These are phyloP conservation scores for Theocolax elegans DNA, from an alignment of 1,140 invertebrate genomes.

Conservation along the genomic window DNA sequence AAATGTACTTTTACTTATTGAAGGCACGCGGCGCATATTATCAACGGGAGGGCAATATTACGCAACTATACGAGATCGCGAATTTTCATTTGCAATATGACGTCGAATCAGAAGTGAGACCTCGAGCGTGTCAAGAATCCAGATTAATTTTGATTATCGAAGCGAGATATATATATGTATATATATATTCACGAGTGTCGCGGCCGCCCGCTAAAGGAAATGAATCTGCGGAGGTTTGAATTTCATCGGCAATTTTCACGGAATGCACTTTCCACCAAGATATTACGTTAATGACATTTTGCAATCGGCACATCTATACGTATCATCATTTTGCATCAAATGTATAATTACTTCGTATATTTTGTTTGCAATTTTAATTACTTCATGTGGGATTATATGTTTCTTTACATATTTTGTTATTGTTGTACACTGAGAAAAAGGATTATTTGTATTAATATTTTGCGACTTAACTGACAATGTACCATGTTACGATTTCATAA, in stretches of 20 bases:
- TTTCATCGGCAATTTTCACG: conserved; percentile 18
- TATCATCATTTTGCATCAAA: neutral
- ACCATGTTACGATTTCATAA: too few relatives aligned
- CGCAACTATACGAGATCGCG: neutral
- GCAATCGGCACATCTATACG: neutral
- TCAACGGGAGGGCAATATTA: neutral
- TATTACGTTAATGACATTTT: conserved; percentile 4
- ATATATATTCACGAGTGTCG: neutral
- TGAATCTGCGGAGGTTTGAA: conserved; percentile 19
- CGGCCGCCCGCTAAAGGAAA: neutral
- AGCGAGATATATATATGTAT: neutral
- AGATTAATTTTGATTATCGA: conserved; percentile 36
- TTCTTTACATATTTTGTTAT: too few relatives aligned
- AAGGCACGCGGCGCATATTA: conserved; percentile 2
- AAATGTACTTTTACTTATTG: neutral
- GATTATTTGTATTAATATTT: too few relatives aligned
- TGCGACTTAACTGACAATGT: too few relatives aligned
- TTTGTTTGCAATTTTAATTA: too few relatives aligned
- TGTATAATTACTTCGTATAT: neutral
- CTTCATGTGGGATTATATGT: too few relatives aligned
- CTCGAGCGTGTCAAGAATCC: conserved; percentile 20
- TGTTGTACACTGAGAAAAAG: too few relatives aligned
- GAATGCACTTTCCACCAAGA: neutral
- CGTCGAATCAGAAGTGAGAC: neutral
- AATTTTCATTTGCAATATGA: conserved; percentile 29